Conservation (phyloP, 2,797 vertebrate genomes). For the Danio kyathit region DNA sequence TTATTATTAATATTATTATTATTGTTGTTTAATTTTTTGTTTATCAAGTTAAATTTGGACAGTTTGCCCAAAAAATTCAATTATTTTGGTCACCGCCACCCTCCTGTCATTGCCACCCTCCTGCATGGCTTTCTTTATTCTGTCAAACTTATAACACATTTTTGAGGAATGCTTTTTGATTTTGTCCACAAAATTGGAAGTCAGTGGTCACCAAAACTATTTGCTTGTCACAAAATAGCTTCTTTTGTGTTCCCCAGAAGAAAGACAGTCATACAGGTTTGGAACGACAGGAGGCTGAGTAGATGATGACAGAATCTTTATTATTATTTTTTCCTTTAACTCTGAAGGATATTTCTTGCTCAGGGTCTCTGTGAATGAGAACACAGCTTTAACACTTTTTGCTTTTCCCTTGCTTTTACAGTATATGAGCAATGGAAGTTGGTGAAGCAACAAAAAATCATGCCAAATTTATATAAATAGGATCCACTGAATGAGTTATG, state of each 20-base stretch:
- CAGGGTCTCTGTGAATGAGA: neutral
- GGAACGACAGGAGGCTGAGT: neutral
- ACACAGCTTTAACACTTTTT: too few species aligned
- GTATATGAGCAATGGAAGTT: neutral
- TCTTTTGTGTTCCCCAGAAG: neutral
- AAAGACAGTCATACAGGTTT: neutral
- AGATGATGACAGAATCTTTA: neutral
- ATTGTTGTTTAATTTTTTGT: too few species aligned
- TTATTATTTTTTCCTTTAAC: neutral
- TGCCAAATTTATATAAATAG: conserved; percentile 3
- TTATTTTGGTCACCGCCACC: too few species aligned
- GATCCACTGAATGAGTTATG: conserved; percentile 7
- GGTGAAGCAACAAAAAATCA: neutral
- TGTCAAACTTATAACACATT: neutral
- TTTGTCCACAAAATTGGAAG: too few species aligned
- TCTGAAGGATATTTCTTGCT: neutral
- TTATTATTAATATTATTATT: too few species aligned
- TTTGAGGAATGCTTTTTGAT: too few species aligned
- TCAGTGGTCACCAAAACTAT: neutral
- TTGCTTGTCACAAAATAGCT: neutral
- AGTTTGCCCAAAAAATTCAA: too few species aligned
- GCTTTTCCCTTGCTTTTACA: too few species aligned
- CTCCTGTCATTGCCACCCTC: too few species aligned
- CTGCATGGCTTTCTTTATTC: too few species aligned
- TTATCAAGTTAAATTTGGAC: too few species aligned